phyloP scores from a whole-genome alignment of 30 jellyfish, hydroid and myxozoan species.

The Clytia hemisphaerica region DNA sequence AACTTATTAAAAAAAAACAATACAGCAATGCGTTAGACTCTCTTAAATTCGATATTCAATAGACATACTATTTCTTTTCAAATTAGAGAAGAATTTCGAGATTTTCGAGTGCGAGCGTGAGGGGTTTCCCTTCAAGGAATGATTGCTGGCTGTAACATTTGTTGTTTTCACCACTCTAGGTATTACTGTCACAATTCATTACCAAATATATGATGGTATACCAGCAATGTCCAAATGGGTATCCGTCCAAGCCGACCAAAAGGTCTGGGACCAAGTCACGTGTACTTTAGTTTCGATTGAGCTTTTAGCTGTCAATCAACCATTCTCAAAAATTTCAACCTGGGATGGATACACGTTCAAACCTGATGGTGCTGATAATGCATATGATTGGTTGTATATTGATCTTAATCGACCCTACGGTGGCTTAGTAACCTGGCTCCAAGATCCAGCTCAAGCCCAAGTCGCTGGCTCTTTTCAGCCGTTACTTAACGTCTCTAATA shows the following conservation, averaged over 20 bases:
- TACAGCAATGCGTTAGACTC: too few relatives aligned
- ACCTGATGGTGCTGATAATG: slow-evolving; percentile 21
- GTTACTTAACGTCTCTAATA: slow-evolving; percentile 7
- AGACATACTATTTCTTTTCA: too few relatives aligned
- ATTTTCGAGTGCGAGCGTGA: too few relatives aligned
- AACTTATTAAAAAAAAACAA: too few relatives aligned
- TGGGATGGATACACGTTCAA: too few relatives aligned
- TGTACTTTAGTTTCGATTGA: slow-evolving; percentile 23
- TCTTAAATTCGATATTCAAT: too few relatives aligned
- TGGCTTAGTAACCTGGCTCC: not conserved
- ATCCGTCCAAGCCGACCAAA: not conserved
- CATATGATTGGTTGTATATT: slow-evolving; percentile 16
- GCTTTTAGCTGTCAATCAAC: slow-evolving; percentile 19
- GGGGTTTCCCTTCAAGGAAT: too few relatives aligned
- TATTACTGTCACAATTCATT: slow-evolving; percentile 19
- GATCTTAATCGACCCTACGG: slow-evolving; percentile 28
- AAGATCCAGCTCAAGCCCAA: slow-evolving; percentile 4
- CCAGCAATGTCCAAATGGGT: slow-evolving; percentile 38
- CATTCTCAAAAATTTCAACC: slow-evolving; percentile 13
- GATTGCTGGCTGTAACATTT: too few relatives aligned
- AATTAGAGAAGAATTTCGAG: too few relatives aligned
- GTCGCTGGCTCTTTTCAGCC: slow-evolving; percentile 24
- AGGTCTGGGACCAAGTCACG: slow-evolving; percentile 3
- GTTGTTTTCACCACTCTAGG: too few relatives aligned
- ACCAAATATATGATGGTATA: slow-evolving; percentile 33